These are phyloP conservation scores for Psittacula derbiana DNA, from an alignment of 2,797 vertebrate species.

Conservation along the genomic window DNA sequence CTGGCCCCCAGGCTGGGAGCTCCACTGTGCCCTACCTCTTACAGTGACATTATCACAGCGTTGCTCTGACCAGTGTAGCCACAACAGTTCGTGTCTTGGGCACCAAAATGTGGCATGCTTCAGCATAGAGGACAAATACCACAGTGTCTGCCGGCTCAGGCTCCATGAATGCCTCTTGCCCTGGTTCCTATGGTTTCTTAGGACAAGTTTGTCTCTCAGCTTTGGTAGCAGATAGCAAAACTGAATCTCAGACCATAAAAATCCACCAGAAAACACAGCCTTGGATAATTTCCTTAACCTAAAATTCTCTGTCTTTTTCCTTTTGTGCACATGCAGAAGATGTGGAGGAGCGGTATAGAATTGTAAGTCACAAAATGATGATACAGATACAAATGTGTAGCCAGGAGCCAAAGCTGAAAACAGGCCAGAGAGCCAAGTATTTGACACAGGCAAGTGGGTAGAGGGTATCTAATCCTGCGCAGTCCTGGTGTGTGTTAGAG, in stretches of 20 bases:
- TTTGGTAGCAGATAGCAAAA: not conserved
- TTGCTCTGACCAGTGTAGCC: not conserved
- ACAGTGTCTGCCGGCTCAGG: not conserved
- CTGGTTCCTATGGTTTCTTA: not conserved
- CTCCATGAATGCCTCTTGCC: not conserved
- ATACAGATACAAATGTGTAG: not conserved
- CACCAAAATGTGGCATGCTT: not conserved
- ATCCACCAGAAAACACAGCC: not conserved
- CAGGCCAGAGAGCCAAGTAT: not conserved
- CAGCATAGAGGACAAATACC: not conserved
- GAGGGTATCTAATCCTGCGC: not conserved
- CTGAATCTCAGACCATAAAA: not conserved
- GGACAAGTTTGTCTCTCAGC: not conserved
- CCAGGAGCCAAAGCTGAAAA: not conserved
- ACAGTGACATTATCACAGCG: rapidly evolving
- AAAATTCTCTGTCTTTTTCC: not conserved
- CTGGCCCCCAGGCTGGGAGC: not conserved
- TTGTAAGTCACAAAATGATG: not conserved
- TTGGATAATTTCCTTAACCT: not conserved
- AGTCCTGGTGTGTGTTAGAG: not conserved
- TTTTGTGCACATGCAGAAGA: not conserved
- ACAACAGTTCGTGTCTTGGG: not conserved
- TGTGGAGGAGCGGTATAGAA: not conserved
- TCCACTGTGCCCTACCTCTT: not conserved
- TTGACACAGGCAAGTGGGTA: not conserved